phyloP scores from a whole-genome alignment of 2,797 vertebrate species.

The Thripadectes ignobilis region DNA sequence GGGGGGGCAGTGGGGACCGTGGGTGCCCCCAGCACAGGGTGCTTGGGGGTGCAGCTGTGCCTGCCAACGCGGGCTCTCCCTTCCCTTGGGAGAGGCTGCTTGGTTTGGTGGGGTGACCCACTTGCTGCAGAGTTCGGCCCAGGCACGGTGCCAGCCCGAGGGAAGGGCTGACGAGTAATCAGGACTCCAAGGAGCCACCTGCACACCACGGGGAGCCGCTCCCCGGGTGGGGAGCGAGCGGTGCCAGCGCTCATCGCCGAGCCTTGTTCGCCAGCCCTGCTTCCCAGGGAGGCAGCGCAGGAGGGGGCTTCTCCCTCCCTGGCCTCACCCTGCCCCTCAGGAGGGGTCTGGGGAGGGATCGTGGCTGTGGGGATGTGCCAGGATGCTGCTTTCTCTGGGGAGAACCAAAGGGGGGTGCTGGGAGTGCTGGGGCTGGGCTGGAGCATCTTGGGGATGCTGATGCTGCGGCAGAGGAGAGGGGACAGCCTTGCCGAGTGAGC shows the following conservation, averaged over 20 bases:
- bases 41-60: too few species aligned
- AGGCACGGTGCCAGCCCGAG: background rate
- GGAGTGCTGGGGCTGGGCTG: background rate
- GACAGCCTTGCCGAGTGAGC: background rate
- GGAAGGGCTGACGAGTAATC: background rate
- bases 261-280: background rate
- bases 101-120: fast-evolving
- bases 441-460: background rate
- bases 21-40: fast-evolving
- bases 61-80: fast-evolving
- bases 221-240: background rate
- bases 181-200: conserved; percentile 50
- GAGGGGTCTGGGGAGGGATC: background rate
- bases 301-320: background rate
- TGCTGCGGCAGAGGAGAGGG: background rate
- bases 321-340: fast-evolving
- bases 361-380: background rate
- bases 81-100: background rate
- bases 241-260: conserved; percentile 5
- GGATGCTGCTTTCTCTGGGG: fast-evolving
- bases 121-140: background rate
- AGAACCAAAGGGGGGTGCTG: fast-evolving
- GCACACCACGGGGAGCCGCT: conserved; percentile 9
- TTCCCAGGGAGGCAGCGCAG: background rate
- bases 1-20: fast-evolving